A percentile compares a stretch with the other conserved stretches of the same genome.
phyloP scores from a whole-genome alignment of 2,888 invertebrate species.

The Monochamus alternatus region DNA sequence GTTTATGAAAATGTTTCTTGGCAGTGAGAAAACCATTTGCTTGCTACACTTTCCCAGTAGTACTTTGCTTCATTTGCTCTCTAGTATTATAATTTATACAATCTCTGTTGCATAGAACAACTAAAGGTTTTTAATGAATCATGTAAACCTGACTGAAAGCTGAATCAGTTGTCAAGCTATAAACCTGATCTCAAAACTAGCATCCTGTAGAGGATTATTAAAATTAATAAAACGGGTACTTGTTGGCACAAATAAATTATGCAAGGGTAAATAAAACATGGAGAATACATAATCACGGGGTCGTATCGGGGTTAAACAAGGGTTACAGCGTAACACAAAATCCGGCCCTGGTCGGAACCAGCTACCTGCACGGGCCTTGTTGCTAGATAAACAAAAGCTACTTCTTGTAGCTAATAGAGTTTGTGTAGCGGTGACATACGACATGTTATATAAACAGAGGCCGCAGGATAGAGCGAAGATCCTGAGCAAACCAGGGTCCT shows the following conservation, averaged over 20 bases:
- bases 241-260: background rate
- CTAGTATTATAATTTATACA: too few relatives aligned
- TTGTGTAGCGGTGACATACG: conserved; percentile 69
- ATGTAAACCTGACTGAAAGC: too few relatives aligned
- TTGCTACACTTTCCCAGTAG: too few relatives aligned
- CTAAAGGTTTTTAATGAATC: too few relatives aligned
- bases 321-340: background rate
- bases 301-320: background rate
- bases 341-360: conserved; percentile 17
- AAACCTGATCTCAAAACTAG: too few relatives aligned
- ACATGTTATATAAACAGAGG: conserved; percentile 66
- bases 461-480: conserved; percentile 50
- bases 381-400: conserved; percentile 62
- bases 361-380: conserved; percentile 31
- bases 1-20: too few relatives aligned
- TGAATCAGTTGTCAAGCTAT: too few relatives aligned
- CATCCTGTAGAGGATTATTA: too few relatives aligned
- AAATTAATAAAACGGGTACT: too few relatives aligned
- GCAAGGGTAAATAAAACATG: background rate
- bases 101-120: too few relatives aligned
- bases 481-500: conserved; percentile 49
- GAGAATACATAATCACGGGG: background rate
- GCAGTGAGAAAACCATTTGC: too few relatives aligned
- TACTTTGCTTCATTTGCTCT: too few relatives aligned
- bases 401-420: conserved; percentile 70